Conservation (phyloP, 2,888 invertebrate species). For the Bembecia ichneumoniformis region DNA sequence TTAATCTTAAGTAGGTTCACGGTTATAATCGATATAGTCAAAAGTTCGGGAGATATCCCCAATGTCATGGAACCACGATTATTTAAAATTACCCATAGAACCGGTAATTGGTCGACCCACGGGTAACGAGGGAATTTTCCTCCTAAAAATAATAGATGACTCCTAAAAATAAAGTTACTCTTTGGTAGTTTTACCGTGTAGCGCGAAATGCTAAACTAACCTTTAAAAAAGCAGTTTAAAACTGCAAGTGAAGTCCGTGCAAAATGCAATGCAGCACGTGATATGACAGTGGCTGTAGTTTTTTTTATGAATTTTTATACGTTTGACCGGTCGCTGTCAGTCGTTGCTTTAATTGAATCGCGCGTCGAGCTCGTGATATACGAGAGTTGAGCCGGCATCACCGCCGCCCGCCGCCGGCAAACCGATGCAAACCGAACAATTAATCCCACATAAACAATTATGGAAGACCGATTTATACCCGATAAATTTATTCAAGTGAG, state of each 20-base stretch:
- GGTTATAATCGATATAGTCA: too few species aligned
- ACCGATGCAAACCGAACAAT: slow-evolving; percentile 34
- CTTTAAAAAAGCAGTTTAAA: neutral
- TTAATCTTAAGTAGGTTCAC: too few species aligned
- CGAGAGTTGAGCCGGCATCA: slow-evolving; percentile 26
- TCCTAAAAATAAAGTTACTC: too few species aligned
- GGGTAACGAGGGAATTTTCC: too few species aligned
- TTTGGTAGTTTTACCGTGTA: too few species aligned
- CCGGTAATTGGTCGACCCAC: too few species aligned
- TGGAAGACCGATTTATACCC: slow-evolving; percentile 45
- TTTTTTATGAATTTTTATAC: slow-evolving; percentile 23
- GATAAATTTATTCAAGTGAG: slow-evolving; percentile 44
- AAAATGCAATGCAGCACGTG: slow-evolving; percentile 15
- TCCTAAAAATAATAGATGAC: too few species aligned
- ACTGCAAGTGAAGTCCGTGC: slow-evolving; percentile 15
- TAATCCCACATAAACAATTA: slow-evolving; percentile 58
- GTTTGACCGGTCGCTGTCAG: slow-evolving; percentile 39
- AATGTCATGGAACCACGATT: too few species aligned
- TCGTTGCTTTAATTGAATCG: slow-evolving; percentile 56
- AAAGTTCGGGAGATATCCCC: too few species aligned
- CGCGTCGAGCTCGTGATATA: slow-evolving; percentile 49
- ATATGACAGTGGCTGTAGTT: slow-evolving; percentile 7
- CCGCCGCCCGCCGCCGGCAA: slow-evolving; percentile 28
- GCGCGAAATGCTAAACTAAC: too few species aligned
- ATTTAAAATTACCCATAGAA: too few species aligned